Conservation (phyloP, 2,113 vertebrate genomes). For the Megaceryle torquata region DNA sequence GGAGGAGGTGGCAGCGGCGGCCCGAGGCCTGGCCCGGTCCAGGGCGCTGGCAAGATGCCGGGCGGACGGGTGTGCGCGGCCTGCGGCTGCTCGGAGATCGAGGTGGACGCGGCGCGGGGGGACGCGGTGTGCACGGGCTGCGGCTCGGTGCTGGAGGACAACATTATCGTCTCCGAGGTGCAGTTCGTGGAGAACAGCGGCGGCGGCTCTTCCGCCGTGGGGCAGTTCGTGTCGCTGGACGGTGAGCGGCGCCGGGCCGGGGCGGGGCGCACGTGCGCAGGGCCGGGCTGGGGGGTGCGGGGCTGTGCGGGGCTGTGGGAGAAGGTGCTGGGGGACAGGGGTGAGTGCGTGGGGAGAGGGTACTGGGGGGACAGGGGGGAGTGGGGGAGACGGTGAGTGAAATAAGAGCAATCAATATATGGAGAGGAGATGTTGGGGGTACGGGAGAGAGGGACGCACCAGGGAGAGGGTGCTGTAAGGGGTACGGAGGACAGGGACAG, state of each 20-base stretch:
- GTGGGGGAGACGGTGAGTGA: no score
- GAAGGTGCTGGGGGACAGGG: not conserved
- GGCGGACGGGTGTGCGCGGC: slow-evolving; percentile 80
- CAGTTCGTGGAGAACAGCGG: slow-evolving; percentile 95
- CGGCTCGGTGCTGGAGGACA: slow-evolving; percentile 94
- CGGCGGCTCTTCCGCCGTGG: slow-evolving; percentile 90
- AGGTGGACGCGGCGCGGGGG: slow-evolving; percentile 89
- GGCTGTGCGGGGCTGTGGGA: not conserved
- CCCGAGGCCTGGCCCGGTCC: no score
- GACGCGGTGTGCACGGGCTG: slow-evolving; percentile 92
- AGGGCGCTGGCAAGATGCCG: slow-evolving; percentile 73
- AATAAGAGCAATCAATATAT: no score
- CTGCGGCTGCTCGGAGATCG: slow-evolving; percentile 90
- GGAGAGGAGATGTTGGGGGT: not conserved
- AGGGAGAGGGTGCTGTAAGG: not conserved
- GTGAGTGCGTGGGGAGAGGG: not conserved
- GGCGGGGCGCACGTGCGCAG: not conserved
- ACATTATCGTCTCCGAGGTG: slow-evolving; percentile 96
- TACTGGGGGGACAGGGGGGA: not conserved
- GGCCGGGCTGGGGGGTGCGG: not conserved
- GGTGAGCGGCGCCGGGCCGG: slow-evolving; percentile 69
- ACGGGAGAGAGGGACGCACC: no score
- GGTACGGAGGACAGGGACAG: not conserved
- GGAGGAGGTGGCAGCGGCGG: not conserved
- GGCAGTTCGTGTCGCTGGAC: slow-evolving; percentile 94